Percentiles rank a stretch among this genome's conserved stretches.
Conservation (phyloP, 2,797 vertebrate genomes). For the Chaetophractus vellerosus region DNA sequence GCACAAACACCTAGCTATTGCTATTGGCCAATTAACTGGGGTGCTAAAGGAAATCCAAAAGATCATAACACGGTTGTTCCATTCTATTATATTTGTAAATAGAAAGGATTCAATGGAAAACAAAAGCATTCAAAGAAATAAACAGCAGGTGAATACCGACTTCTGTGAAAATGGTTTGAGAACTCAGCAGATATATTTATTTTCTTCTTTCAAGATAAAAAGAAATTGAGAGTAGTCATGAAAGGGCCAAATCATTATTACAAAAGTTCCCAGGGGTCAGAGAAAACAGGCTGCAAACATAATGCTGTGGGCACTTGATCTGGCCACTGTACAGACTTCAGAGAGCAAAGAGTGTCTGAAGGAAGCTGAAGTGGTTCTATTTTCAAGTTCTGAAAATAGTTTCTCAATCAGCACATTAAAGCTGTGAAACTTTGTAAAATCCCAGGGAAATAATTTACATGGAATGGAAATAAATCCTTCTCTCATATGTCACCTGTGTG, state of each 20-base stretch:
- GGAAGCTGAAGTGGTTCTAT: neutral
- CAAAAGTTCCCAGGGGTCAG: constrained; percentile 57
- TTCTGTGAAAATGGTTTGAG: constrained; percentile 63
- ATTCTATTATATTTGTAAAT: constrained; percentile 63
- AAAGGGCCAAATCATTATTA: constrained; percentile 57
- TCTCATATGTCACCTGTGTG: neutral
- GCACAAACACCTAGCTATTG: neutral
- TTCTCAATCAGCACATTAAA: constrained; percentile 30
- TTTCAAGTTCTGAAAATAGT: constrained; percentile 11
- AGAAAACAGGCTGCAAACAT: neutral
- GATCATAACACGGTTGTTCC: constrained; percentile 32
- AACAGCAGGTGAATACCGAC: constrained; percentile 12
- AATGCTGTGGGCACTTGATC: neutral
- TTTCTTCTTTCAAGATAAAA: constrained; percentile 72
- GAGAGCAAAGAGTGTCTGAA: constrained; percentile 1
- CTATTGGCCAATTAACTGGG: constrained; percentile 52
- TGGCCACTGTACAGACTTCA: neutral
- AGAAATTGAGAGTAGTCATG: neutral
- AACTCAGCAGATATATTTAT: constrained; percentile 66
- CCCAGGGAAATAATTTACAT: neutral
- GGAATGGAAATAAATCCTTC: constrained; percentile 2
- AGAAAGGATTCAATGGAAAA: constrained; percentile 62
- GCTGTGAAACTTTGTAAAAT: neutral
- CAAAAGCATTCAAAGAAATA: constrained; percentile 52
- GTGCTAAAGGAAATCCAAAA: constrained; percentile 50